Conservation (phyloP, 2,113 vertebrate species). For the Emydura subglobosa region DNA sequence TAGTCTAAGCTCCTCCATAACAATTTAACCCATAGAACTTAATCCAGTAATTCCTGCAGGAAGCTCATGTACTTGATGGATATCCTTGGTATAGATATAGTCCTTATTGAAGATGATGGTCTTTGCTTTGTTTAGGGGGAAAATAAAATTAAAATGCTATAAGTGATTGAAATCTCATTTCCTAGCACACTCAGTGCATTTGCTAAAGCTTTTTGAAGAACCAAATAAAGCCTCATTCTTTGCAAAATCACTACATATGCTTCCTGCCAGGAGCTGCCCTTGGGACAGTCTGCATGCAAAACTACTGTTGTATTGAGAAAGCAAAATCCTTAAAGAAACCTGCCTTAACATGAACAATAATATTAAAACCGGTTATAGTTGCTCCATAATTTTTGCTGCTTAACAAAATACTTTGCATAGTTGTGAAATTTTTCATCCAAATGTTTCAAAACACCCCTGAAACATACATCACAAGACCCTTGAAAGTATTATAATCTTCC, state of each 20-base stretch:
- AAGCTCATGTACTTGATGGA: not conserved
- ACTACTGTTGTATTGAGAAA: not conserved
- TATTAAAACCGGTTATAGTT: not conserved
- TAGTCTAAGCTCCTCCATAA: not conserved
- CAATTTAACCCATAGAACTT: not conserved
- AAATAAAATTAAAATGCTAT: not conserved
- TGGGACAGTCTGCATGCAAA: not conserved
- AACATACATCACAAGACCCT: not conserved
- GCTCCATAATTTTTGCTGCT: not conserved
- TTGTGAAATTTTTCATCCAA: not conserved
- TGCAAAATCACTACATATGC: not conserved
- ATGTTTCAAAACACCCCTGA: not conserved
- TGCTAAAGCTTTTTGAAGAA: not conserved
- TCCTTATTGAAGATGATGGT: not conserved
- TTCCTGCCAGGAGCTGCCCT: not conserved
- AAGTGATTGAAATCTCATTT: not conserved
- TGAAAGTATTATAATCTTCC: not conserved
- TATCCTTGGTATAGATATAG: not conserved
- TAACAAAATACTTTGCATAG: not conserved
- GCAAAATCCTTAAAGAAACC: not conserved
- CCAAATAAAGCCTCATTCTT: not conserved
- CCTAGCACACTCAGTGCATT: not conserved
- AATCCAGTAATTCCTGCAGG: not conserved
- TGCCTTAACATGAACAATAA: not conserved
- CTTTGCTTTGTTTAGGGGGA: not conserved